Base-by-base conservation (phyloP, 1,140 invertebrate species). In the Melitaea cinxia region DNA sequence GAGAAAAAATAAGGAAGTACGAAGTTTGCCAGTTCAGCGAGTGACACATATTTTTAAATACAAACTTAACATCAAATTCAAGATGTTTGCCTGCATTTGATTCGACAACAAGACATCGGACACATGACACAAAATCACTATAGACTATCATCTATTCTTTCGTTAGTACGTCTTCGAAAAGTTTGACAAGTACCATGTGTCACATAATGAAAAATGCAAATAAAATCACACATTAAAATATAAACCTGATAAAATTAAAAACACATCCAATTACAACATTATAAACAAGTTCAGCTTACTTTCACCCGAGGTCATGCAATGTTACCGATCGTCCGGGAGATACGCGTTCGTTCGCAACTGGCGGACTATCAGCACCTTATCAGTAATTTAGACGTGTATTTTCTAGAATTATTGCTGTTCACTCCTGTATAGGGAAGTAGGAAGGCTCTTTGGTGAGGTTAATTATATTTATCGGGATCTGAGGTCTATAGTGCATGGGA, bases 361-460 rank as follows among this genome's bases (percentile, higher is more conserved):
- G 59, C 53, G 50, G n/a, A 14, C 57, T 66, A 70, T 72, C 65
- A 68, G 55, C 52, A 28, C 30, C 55, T 71, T 65, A 72, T 68
- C 70, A 62, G 61, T 73, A 73, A 73, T 73, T 70, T 68, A 73
- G 68, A 66, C 61, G 54, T 70, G 68, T 73, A 65, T 65, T 72
- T 56, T 65, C 47, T 68, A 54, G 53, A 61, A 63, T 54, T 54
- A 62, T 49, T 33, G 59, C 50, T 45, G 56, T 56, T 30, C 50
- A 28, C 42, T 50, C 45, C 70, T 65, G 62, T 59, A 64, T 65
- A 61, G 53, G 71, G 71, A 67, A 73, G 64, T 61, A 45, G 62
- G 58, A 66, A 57, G 24, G 37, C 42, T 23, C 42, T 47, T 47
- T 47, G 42, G 42, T 58, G 35, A 65, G 71, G 71, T 73, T 73